Evolutionary conservation across 1,140 invertebrate species (phyloP).

Genomic region (Dreissena rostriformis): DNA sequence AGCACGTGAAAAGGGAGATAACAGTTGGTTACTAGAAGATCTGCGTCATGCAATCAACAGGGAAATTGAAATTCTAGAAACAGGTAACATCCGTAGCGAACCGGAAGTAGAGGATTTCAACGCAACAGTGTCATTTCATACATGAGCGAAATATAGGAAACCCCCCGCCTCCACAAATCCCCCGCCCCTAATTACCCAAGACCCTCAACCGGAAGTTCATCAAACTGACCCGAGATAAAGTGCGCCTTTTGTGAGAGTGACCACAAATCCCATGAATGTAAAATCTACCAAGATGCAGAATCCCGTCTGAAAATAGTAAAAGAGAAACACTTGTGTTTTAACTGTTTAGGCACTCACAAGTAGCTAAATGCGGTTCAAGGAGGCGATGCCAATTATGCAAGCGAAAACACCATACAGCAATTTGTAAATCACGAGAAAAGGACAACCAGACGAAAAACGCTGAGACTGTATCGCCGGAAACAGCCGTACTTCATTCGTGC

Average conservation of each 20-base stretch:
- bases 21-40: slow-evolving; percentile 1
- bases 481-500: not conserved
- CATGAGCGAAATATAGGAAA: too few relatives aligned
- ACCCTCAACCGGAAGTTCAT: too few relatives aligned
- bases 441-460: not conserved
- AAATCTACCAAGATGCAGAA: too few relatives aligned
- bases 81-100: too few relatives aligned
- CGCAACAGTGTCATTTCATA: too few relatives aligned
- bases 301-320: not conserved
- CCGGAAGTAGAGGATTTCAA: too few relatives aligned
- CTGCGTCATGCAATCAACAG: not conserved
- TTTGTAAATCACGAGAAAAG: not conserved
- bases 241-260: too few relatives aligned
- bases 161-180: too few relatives aligned
- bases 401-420: slow-evolving; percentile 7
- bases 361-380: not conserved
- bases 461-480: not conserved
- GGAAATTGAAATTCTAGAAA: not conserved
- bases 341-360: not conserved
- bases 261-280: too few relatives aligned
- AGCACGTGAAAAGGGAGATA: not conserved
- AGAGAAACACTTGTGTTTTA: slow-evolving; percentile 6
- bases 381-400: not conserved
- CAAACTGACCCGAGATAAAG: too few relatives aligned
- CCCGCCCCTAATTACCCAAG: too few relatives aligned